Conservation (phyloP, 2,113 vertebrate species). For the Hemibates koningsi region DNA sequence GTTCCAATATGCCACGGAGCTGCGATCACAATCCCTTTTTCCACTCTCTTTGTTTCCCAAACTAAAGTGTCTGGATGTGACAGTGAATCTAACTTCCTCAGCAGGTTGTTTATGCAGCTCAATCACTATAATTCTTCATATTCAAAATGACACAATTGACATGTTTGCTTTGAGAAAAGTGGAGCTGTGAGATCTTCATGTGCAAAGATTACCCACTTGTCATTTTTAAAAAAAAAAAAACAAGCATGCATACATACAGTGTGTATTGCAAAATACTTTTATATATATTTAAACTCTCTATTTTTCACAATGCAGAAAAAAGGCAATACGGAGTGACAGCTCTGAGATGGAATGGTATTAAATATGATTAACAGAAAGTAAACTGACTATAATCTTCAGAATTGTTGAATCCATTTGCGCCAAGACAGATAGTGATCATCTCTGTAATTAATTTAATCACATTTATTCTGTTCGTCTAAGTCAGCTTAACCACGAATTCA, state of each 20-base stretch:
- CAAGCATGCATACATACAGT: not conserved
- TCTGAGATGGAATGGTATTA: constrained; percentile 36
- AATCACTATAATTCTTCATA: constrained; percentile 72
- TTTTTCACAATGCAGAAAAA: not conserved
- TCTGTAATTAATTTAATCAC: constrained; percentile 67
- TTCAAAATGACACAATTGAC: constrained; percentile 71
- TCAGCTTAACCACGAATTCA: constrained; percentile 58
- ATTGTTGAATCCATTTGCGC: constrained; percentile 57
- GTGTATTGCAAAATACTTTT: not conserved
- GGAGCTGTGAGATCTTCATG: constrained; percentile 61
- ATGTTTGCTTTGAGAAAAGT: constrained; percentile 62
- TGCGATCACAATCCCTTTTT: constrained; percentile 75
- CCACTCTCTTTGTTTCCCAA: constrained; percentile 61
- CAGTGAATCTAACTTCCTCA: constrained; percentile 70
- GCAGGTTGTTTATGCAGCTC: constrained; percentile 77
- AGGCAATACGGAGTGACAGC: not conserved
- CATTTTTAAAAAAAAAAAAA: constrained; percentile 29
- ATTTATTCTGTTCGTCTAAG: constrained; percentile 60
- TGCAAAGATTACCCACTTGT: constrained; percentile 58
- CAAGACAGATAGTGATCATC: constrained; percentile 46
- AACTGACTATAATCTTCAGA: constrained; percentile 52
- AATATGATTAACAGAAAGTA: constrained; percentile 49
- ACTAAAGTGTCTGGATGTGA: constrained; percentile 72
- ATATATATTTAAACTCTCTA: not conserved
- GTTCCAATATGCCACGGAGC: constrained; percentile 65